Base-by-base conservation (phyloP, 2,888 invertebrate genomes). In the Eudasyphora cyanicolor region DNA sequence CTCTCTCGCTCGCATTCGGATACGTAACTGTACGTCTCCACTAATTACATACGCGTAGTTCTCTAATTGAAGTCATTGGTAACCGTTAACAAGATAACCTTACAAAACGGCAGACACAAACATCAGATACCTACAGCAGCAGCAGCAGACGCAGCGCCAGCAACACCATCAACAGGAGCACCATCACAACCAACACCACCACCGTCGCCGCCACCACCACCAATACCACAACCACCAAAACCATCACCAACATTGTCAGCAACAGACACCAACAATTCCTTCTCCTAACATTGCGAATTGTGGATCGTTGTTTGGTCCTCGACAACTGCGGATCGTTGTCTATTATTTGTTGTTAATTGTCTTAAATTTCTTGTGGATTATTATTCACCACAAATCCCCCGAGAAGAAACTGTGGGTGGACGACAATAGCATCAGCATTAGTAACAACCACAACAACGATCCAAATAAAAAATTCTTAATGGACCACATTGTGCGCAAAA, bases 401-500 rank as follows among this genome's bases (percentile, higher is more conserved):
- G 60, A 24, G 60, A 70, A 29, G 14, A 38, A 71, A 8, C 57
- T 29, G 49, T 60, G 49, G 67, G 45, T 10, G 27, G 17, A 10
- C 75, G 5, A 29, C 51, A 17, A 60, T 29, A 73, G 6, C 86
- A 82, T 19, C 79, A 71, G 32, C 79, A 77, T 35, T n/a, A 71
- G 54, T 62, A 71, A 49, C 54, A 74, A 54, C 21, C 45, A 69
- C 78, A 81, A 76, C 85, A 85, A 82, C 84, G 82, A 82, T 86
- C 86, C 86, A 83, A 84, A 77, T 82, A 83, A 76, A 82, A 79
- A 76, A 70, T 84, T 82, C 60, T 70, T 49, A 54, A 81, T 79
- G 82, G 78, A 79, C 81, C 73, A 75, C 62, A 71, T 82, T 75
- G 67, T 82, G 86, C 88, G 87, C 92, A 92, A 92, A 92, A 92